phyloP scores from a whole-genome alignment of 2,888 invertebrate genomes.

The Heliconius aoede region DNA sequence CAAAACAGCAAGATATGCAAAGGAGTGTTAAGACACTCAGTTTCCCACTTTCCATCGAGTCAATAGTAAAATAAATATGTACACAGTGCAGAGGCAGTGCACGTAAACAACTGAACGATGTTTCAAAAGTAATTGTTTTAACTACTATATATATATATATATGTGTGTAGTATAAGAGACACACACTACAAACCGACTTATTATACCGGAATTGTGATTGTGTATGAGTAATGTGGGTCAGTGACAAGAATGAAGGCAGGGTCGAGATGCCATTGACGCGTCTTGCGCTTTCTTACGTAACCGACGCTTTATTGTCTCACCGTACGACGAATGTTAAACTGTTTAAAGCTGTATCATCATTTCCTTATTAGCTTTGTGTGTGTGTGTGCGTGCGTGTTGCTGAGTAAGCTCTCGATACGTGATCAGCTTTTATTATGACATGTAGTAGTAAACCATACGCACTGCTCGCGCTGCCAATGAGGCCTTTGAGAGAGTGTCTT shows the following conservation, averaged over 20 bases:
- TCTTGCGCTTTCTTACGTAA: slow-evolving; percentile 71
- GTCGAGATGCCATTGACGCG: slow-evolving; percentile 81
- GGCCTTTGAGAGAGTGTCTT: too few relatives aligned
- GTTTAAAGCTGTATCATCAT: slow-evolving; percentile 5
- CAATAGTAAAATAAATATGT: too few relatives aligned
- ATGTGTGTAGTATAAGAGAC: too few relatives aligned
- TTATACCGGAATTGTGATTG: slow-evolving; percentile 74
- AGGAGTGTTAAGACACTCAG: too few relatives aligned
- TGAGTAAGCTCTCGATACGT: neutral
- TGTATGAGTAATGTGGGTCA: slow-evolving; percentile 77
- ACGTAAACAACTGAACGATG: neutral
- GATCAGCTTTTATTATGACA: neutral
- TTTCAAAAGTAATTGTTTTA: slow-evolving; percentile 5
- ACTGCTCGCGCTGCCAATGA: too few relatives aligned
- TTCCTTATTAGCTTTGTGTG: slow-evolving; percentile 1
- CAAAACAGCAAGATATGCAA: too few relatives aligned
- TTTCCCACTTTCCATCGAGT: too few relatives aligned
- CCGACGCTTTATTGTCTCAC: slow-evolving; percentile 67
- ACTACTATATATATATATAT: slow-evolving; percentile 5
- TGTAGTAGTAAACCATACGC: too few relatives aligned
- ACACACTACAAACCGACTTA: slow-evolving; percentile 44
- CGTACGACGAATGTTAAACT: slow-evolving; percentile 50
- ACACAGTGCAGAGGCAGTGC: too few relatives aligned
- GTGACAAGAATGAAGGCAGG: slow-evolving; percentile 79
- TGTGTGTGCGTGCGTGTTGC: too few relatives aligned